Evolutionary conservation across 2,113 vertebrate species (phyloP).

Genomic region (Phalacrocorax pelagicus): DNA sequence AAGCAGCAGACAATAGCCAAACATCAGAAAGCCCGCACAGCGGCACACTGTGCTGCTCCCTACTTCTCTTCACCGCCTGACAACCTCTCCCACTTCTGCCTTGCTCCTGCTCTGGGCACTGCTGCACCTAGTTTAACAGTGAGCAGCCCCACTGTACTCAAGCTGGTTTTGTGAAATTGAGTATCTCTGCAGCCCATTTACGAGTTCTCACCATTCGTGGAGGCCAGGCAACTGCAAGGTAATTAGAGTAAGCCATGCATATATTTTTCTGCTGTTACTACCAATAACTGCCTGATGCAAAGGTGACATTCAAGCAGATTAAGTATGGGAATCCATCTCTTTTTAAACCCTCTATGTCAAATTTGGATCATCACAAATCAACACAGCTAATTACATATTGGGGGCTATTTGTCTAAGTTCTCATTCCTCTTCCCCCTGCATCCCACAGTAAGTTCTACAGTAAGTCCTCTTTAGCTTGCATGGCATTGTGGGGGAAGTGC

Average conservation of each 20-base stretch:
- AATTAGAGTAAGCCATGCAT: not conserved
- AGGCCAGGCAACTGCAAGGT: not conserved
- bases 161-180: not conserved
- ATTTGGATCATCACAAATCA: not conserved
- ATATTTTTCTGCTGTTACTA: not conserved
- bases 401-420: not conserved
- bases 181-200: not conserved
- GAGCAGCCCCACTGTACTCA: not conserved
- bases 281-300: not conserved
- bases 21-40: not conserved
- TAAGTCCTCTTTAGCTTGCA: not conserved
- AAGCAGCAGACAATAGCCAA: not conserved
- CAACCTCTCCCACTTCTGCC: not conserved
- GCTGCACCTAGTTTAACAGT: not conserved
- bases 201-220: not conserved
- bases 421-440: not conserved
- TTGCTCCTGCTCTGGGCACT: not conserved
- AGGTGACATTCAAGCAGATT: not conserved
- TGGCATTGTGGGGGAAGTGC: not conserved
- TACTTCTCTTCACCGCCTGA: not conserved
- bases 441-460: not conserved
- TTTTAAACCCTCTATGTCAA: not conserved
- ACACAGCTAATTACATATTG: not conserved
- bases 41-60: not conserved
- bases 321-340: not conserved